Percentiles rank a stretch among this genome's conserved stretches.
Conservation (phyloP, 2,797 vertebrate genomes). For the Sebastiscus tertius region DNA sequence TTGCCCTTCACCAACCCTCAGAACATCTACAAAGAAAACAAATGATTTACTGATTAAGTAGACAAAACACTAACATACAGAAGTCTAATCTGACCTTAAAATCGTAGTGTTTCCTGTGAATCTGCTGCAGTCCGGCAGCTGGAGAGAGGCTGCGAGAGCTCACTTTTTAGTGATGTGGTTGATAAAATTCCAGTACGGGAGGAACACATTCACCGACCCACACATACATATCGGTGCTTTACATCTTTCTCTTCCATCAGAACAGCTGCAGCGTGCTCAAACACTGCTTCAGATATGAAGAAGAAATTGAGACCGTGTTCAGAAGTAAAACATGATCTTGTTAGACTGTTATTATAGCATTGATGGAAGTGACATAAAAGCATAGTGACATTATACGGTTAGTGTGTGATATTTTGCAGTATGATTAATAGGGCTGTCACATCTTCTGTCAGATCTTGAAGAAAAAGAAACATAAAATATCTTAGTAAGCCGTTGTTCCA, state of each 20-base stretch:
- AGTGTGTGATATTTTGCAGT: no score
- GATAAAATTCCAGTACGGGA: conserved; percentile 33
- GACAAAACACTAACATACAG: conserved; percentile 49
- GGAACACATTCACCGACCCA: not conserved
- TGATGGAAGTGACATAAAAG: not conserved
- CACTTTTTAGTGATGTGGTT: conserved; percentile 1
- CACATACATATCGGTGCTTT: not conserved
- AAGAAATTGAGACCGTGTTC: not conserved
- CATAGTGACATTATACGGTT: no score
- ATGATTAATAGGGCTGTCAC: not conserved
- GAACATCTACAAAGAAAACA: conserved; percentile 32
- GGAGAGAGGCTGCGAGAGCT: not conserved
- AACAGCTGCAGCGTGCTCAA: not conserved
- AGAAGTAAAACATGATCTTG: not conserved
- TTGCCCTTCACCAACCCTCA: conserved; percentile 20
- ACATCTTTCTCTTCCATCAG: conserved; percentile 3
- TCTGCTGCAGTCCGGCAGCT: conserved; percentile 4
- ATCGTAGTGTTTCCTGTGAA: not conserved
- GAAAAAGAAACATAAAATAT: not conserved
- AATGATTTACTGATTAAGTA: conserved; percentile 44
- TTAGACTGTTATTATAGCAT: not conserved
- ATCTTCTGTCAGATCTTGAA: not conserved
- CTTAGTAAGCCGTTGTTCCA: not conserved
- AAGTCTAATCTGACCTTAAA: not conserved
- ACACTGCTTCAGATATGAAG: not conserved